Conservation (phyloP, 2,113 vertebrate species). For the Pogona vitticeps region DNA sequence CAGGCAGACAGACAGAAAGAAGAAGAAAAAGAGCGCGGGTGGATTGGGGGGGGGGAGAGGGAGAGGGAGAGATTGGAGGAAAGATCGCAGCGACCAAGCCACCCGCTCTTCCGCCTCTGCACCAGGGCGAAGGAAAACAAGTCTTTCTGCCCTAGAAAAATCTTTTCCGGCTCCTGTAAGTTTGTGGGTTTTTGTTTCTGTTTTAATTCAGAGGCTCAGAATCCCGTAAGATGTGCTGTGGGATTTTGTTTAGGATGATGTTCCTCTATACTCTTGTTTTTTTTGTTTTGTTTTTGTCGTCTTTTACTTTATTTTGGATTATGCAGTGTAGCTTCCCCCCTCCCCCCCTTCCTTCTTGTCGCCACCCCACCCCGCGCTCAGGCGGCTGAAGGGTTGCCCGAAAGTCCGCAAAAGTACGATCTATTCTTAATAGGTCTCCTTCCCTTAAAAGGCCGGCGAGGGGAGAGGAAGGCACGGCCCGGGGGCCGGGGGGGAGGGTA, state of each 20-base stretch:
- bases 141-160: slow-evolving; percentile 54
- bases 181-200: slow-evolving; percentile 20
- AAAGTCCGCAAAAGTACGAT: neutral
- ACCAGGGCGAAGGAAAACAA: neutral
- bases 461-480: neutral
- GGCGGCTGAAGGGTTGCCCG: neutral
- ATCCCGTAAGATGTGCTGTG: neutral
- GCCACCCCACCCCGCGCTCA: neutral
- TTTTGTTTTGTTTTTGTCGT: neutral
- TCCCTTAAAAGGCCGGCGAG: neutral
- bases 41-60: neutral
- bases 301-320: too few relatives aligned
- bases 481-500: neutral
- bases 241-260: neutral
- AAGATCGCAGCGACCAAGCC: neutral
- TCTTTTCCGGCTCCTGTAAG: slow-evolving; percentile 76
- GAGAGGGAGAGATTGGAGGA: neutral
- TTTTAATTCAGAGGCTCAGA: neutral
- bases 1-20: neutral
- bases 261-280: neutral
- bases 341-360: fast-evolving
- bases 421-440: neutral
- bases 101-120: neutral
- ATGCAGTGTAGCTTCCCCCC: neutral
- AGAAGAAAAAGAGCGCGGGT: too few relatives aligned